Base-by-base conservation (phyloP, 2,113 vertebrate genomes). In the Patagioenas fasciata region DNA sequence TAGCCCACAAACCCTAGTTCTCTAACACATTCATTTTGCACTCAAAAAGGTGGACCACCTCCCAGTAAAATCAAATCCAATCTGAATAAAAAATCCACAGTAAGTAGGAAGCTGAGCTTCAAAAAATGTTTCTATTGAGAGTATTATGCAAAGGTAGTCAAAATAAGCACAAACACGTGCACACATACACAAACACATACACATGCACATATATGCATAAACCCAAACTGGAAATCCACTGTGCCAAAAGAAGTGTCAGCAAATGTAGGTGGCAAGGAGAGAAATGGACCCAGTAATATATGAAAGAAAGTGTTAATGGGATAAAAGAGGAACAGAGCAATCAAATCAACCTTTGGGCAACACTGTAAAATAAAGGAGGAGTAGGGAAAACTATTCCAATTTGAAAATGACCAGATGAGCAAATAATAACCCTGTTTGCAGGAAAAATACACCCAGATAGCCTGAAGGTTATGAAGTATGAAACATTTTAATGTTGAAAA, bases 61-160 rank as follows among this genome's bases (percentile, higher is more conserved):
- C 53, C 42, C n/a, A 65, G 54, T 44, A 60, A 57, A 83, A 70
- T 34, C 26, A 74, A 86, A 88, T 78, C 28, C 53, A 66, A 50
- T 42, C 31, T 80, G 62, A 91, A 48, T 21, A 67, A 53, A 64
- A 75, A 9, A 56, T 28, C 69, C 60, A 80, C 32, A 23, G 29
- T 48, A 74, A 60, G 57, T 79, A 88, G 65, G 56, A 91, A 90
- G 19, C 71, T 57, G 85, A 90, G 69, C 82, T 93, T 93, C 61
- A 87, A 60, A 89, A 93, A 81, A 11, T 87, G 72, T 94, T 97
- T 96, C 96, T 96, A 92, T 96, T 95, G 95, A 97, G 95, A 96
- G 92, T 77, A 75, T 65, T 91, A 53, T 88, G 80, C 50, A 94
- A 94, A 96, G 36, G 47, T 75, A 85, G 65, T 79, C 34, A 93